Evolutionary conservation across 2,113 vertebrate genomes (phyloP), one percentile per base, ranked within the genome.

Genomic region (Ellobius talpinus): DNA sequence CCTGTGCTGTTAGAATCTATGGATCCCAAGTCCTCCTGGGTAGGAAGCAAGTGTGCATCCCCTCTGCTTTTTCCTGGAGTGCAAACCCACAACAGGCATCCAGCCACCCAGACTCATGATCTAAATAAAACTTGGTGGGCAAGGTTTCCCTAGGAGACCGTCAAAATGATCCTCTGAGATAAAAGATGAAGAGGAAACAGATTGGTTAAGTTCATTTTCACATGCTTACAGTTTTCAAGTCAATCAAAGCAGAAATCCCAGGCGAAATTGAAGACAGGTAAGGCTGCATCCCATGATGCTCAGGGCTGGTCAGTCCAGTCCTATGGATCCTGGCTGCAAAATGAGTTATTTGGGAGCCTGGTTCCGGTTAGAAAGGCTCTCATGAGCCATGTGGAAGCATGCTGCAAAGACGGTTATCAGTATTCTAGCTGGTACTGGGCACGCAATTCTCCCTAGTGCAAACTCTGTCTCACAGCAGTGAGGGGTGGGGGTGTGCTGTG

Each of bases 31-130:
- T 45, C 42, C 50, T 66, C 31, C 2, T 0, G 36, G 79, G 73
- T 33, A 12, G 1, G 4, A 39, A 45, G 23, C 33, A 1, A 0
- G 16, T 26, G 23, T 21, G 10, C 0, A 2, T 1, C 16, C 11
- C 63, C 0, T 12, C 66, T 66, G 42, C 33, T 88, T 31, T 45
- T 66, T 70, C 45, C 85, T n/a, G 55, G 52, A 39, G 8, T 21
- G 9, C 1, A 50, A 36, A 16, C 11, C 14, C 33, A 39, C 9
- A 31, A 14, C 3, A 33, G 63, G 33, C 9, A 61, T 36, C 45
- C 29, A 13, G 9, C 52, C 14, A 21, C 9, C 19, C 29, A 0
- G 31, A 85, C 6, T 73, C 36, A 8, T 0, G 3, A 10, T 39
- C 50, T 45, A 36, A 39, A 29, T 2, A 42, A 74, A 74, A 17